phyloP scores from a whole-genome alignment of 2,113 vertebrate species.

The Cryptotis parvus region DNA sequence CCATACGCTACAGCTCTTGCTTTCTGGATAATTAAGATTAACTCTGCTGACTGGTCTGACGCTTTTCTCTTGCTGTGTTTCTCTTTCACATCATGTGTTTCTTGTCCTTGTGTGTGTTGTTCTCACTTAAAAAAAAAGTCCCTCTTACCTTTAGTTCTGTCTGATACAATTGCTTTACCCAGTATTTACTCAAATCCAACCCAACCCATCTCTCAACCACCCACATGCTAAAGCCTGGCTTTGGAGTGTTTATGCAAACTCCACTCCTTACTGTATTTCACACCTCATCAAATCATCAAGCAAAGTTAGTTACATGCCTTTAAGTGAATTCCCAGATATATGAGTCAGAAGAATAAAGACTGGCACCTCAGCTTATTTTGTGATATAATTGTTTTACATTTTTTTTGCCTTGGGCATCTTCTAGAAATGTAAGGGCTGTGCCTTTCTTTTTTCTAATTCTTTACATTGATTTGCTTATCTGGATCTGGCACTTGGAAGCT shows the following conservation, averaged over 20 bases:
- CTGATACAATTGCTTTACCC: not conserved
- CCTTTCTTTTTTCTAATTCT: no score
- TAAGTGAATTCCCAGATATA: conserved; percentile 12
- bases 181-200: not conserved
- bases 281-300: conserved; percentile 52
- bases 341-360: conserved; percentile 59
- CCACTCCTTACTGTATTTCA: conserved; percentile 48
- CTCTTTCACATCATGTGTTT: not conserved
- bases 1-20: rapidly evolving
- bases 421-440: not conserved
- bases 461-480: no score
- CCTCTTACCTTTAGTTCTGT: not conserved
- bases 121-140: not conserved
- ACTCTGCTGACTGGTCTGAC: not conserved
- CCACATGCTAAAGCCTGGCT: not conserved
- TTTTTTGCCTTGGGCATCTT: not conserved
- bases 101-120: not conserved
- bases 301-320: conserved; percentile 58
- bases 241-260: not conserved
- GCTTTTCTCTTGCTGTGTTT: not conserved
- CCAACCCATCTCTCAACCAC: not conserved
- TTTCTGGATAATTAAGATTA: not conserved
- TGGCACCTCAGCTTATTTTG: conserved; percentile 36
- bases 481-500: no score
- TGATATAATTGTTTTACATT: not conserved